Conservation (phyloP, 2,113 vertebrate species). For the Calidris pygmaea region DNA sequence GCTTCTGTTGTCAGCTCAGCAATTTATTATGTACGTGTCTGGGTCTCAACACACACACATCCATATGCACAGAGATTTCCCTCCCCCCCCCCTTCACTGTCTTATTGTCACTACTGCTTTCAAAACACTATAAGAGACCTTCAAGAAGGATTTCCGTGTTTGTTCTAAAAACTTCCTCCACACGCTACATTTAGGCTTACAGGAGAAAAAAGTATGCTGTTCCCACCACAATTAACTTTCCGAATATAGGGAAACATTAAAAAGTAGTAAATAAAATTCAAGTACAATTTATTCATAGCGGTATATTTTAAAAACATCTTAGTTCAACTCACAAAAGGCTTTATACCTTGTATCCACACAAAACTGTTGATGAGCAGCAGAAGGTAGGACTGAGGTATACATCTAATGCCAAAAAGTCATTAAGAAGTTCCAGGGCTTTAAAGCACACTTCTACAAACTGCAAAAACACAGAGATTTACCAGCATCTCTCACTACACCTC, state of each 20-base stretch:
- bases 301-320: background rate
- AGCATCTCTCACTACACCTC: background rate
- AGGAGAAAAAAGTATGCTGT: background rate
- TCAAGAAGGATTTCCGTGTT: background rate
- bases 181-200: background rate
- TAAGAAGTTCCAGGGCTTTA: background rate
- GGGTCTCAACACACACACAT: background rate
- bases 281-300: background rate
- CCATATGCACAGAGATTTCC: background rate
- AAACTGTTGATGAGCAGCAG: background rate
- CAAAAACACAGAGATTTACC: background rate
- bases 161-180: background rate
- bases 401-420: background rate
- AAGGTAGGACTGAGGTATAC: background rate
- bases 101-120: background rate
- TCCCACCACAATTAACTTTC: background rate
- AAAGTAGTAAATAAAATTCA: background rate
- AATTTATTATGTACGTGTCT: background rate
- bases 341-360: background rate
- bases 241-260: background rate
- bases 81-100: background rate
- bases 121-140: background rate
- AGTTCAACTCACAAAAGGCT: background rate
- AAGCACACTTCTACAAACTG: background rate
- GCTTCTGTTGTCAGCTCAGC: background rate